Base-by-base conservation (phyloP, 2,113 vertebrate genomes). In the Lynx canadensis region DNA sequence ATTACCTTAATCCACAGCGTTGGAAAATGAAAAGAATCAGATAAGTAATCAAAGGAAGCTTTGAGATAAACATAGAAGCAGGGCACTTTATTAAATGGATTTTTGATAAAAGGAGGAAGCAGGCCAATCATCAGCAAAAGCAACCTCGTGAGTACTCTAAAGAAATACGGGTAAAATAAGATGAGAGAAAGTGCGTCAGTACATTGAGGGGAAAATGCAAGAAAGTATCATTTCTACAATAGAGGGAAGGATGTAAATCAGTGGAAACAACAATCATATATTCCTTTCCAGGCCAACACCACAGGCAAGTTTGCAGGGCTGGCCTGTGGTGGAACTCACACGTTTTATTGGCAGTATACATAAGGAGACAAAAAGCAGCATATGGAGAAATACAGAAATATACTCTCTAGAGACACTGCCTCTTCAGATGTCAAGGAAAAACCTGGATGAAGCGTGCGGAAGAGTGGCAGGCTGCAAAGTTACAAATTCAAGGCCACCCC, bases 311-410 rank as follows among this genome's bases (percentile, higher is more conserved):
- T 33, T 89, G 50, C 89, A 71, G 92, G 90, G 57, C 74, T 82
- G 84, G 92, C 84, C 94, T 92, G 68, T 7, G 60, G 94, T 63
- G 55, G 84, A 90, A 82, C 88, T 93, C 78, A 21, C 91, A 95
- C 68, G 78, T 94, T 94, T 95, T 74, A 85, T 36, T 95, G 95
- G 94, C 96, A 95, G 14, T 97, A 25, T 80, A 68, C 90, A 82
- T 91, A 82, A 91, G 79, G 91, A 97, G 88, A 93, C 91, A 89
- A 91, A 97, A 94, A 91, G 78, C 80, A 96, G 45, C 96, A 95
- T 97, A 97, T 96, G 96, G 97, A 97, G 95, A 96, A 89, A 97
- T 94, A 71, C 91, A 97, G 95, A 98, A 97, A 96, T 97, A 97
- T 1, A 81, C 96, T 97, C 97, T 80, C 79, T 73, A 52, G 96